Conservation (phyloP, 2,888 invertebrate genomes). For the Candidula unifasciata region DNA sequence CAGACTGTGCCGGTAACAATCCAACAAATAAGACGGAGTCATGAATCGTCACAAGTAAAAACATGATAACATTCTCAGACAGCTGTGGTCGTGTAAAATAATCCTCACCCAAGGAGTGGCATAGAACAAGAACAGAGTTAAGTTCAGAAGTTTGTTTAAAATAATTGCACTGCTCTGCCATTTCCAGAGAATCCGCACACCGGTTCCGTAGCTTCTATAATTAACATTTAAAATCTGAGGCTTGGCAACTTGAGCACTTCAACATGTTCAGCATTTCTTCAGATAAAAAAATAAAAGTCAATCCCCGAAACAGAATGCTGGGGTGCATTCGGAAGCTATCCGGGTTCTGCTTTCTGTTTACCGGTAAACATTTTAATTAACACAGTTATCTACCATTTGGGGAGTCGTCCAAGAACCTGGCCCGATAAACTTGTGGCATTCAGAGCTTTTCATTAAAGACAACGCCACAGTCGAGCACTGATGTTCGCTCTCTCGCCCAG, state of each 20-base stretch:
- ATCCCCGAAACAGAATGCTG: background rate
- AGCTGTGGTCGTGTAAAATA: no score
- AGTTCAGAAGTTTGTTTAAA: no score
- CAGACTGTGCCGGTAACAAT: no score
- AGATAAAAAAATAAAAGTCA: background rate
- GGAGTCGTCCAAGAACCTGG: background rate
- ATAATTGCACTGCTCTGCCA: no score
- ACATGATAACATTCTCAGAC: no score
- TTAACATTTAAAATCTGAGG: background rate
- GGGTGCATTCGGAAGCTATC: background rate
- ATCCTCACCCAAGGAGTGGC: no score
- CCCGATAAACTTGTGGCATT: constrained; percentile 1
- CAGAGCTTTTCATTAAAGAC: constrained; percentile 22
- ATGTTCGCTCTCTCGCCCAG: background rate
- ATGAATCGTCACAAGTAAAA: no score
- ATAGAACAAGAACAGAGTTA: no score
- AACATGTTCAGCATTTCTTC: constrained; percentile 6
- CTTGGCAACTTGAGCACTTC: background rate
- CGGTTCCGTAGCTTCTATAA: background rate
- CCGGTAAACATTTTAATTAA: constrained; percentile 34
- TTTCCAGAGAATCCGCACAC: no score
- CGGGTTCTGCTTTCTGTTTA: constrained; percentile 6
- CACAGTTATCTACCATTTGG: constrained; percentile 9
- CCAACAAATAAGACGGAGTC: no score
- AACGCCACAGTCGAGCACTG: background rate